A percentile compares a stretch with the other conserved stretches of the same genome.
These are phyloP conservation scores for Onychomys leucogaster DNA, from an alignment of 2,797 vertebrate species.

Conservation along the genomic window DNA sequence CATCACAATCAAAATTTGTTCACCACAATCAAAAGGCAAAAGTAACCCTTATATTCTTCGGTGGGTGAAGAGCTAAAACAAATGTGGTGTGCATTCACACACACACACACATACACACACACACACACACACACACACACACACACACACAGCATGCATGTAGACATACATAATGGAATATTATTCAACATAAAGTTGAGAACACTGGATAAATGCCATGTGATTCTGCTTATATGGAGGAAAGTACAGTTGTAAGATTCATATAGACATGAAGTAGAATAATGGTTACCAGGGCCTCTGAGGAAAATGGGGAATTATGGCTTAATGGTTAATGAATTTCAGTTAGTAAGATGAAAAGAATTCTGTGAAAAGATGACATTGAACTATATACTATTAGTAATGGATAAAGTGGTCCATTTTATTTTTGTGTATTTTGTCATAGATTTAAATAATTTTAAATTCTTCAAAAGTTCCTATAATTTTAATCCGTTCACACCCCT, in stretches of 20 bases:
- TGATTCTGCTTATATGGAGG: background rate
- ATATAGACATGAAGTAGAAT: background rate
- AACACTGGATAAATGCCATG: background rate
- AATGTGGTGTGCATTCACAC: background rate
- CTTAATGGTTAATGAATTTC: background rate
- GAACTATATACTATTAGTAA: background rate
- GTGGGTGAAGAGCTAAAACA: background rate
- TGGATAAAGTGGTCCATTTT: background rate
- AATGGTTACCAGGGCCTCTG: too few relatives aligned
- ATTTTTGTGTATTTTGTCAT: background rate
- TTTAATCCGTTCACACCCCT: background rate
- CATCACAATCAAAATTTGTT: background rate
- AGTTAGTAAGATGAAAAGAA: background rate
- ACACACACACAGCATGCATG: background rate
- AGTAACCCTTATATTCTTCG: background rate
- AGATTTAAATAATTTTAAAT: background rate
- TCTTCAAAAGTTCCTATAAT: background rate
- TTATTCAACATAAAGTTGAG: background rate
- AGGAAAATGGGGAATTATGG: background rate
- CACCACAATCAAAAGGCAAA: background rate
- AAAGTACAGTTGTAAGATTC: background rate
- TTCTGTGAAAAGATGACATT: background rate
- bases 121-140: background rate
- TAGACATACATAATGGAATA: background rate
- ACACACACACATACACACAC: background rate